A percentile compares a stretch with the other conserved stretches of the same genome.
Conservation (phyloP, 2,888 invertebrate species). For the Cloeon dipterum region DNA sequence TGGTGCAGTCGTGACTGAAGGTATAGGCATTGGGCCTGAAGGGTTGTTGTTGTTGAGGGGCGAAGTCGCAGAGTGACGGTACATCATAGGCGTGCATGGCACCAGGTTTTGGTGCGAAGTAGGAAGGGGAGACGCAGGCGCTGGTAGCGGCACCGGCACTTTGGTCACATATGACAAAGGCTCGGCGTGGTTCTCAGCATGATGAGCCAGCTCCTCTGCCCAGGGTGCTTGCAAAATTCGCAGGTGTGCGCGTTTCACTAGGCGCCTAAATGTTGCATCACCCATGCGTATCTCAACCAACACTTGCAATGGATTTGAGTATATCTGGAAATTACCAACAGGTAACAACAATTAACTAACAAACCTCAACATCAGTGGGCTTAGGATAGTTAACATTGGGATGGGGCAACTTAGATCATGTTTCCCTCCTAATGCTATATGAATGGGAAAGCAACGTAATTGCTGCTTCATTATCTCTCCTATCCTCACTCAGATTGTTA, state of each 20-base stretch:
- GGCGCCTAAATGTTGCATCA: slow-evolving; percentile 26
- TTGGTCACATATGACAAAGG: background rate
- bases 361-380: too few species aligned
- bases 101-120: slow-evolving; percentile 4
- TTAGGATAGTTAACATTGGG: too few species aligned
- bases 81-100: slow-evolving; percentile 14
- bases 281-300: slow-evolving; percentile 32
- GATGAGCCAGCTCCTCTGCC: slow-evolving; percentile 65
- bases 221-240: slow-evolving; percentile 82
- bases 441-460: too few species aligned
- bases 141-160: slow-evolving; percentile 1
- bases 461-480: too few species aligned
- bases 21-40: slow-evolving; percentile 5
- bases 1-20: slow-evolving; percentile 25
- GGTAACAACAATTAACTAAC: too few species aligned
- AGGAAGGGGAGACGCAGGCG: slow-evolving; percentile 6
- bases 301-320: slow-evolving; percentile 38
- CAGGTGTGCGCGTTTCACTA: slow-evolving; percentile 74
- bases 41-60: slow-evolving; percentile 22
- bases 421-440: too few species aligned
- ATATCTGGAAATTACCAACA: background rate
- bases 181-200: background rate
- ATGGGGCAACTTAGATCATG: too few species aligned
- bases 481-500: too few species aligned
- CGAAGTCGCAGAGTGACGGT: slow-evolving; percentile 30